phyloP scores from a whole-genome alignment of 2,888 invertebrate genomes.

The Andrena hattorfiana region DNA sequence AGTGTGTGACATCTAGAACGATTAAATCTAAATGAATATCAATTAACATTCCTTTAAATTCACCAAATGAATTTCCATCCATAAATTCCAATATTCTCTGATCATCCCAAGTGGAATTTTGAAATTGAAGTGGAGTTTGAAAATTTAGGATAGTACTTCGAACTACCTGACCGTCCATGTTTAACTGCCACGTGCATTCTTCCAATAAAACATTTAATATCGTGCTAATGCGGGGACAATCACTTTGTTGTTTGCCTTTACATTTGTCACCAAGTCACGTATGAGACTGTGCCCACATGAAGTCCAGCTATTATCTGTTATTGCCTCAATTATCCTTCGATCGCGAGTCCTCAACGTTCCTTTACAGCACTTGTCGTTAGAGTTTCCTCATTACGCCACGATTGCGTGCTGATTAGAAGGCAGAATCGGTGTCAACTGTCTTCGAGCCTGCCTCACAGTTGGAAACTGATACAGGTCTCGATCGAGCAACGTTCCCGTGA shows the following conservation, averaged over 20 bases:
- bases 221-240: neutral
- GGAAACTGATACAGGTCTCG: neutral
- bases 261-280: neutral
- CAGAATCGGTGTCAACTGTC: neutral
- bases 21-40: too few relatives aligned
- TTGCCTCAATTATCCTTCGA: slow-evolving; percentile 1
- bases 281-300: neutral
- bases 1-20: too few relatives aligned
- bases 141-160: too few relatives aligned
- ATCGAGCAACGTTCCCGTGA: neutral
- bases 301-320: neutral
- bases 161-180: too few relatives aligned
- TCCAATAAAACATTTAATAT: neutral
- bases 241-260: neutral
- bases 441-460: neutral
- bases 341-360: neutral
- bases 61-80: too few relatives aligned
- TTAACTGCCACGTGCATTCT: too few relatives aligned
- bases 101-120: too few relatives aligned
- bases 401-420: slow-evolving; percentile 5
- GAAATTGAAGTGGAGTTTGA: too few relatives aligned
- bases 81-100: too few relatives aligned
- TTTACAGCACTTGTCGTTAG: slow-evolving; percentile 15
- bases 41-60: too few relatives aligned
- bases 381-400: slow-evolving; percentile 19